Evolutionary conservation across 2,113 vertebrate species (phyloP).

Genomic region (Oryzias woworae): DNA sequence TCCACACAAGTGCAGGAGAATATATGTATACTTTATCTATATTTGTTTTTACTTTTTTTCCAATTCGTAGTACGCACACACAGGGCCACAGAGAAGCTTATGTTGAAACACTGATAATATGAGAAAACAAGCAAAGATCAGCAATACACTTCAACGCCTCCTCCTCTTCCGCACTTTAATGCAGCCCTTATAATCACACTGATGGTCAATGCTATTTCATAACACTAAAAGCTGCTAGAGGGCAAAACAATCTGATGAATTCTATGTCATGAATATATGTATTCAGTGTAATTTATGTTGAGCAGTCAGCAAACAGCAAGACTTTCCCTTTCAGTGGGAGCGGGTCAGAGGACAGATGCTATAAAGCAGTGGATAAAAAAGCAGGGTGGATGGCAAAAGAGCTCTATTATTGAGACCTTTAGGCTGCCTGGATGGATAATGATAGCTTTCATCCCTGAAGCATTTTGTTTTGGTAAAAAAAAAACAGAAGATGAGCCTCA

Average conservation of each 20-base stretch:
- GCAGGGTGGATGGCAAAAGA: not conserved
- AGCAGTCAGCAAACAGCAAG: slow-evolving; percentile 6
- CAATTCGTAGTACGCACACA: slow-evolving; percentile 6
- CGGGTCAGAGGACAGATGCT: not conserved
- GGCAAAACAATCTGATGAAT: not conserved
- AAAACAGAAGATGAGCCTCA: too few species aligned
- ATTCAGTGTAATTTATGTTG: not conserved
- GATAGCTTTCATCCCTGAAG: slow-evolving; percentile 1
- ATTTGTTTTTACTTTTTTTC: not conserved
- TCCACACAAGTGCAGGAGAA: not conserved
- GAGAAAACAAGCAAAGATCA: slow-evolving; percentile 28
- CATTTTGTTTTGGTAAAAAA: not conserved
- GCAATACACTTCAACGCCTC: not conserved
- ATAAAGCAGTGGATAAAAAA: not conserved
- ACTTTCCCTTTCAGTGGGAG: not conserved
- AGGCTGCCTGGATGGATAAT: slow-evolving; percentile 4
- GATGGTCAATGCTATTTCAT: not conserved
- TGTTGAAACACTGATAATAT: slow-evolving; percentile 12
- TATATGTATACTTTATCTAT: slow-evolving; percentile 5
- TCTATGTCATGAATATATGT: not conserved
- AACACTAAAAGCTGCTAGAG: slow-evolving; percentile 5
- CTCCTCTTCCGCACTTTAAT: slow-evolving; percentile 12
- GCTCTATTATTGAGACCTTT: not conserved
- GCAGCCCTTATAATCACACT: slow-evolving; percentile 2
- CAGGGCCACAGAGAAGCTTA: slow-evolving; percentile 13